phyloP scores from a whole-genome alignment of 2,797 vertebrate genomes.

The Acanthiza pusilla region DNA sequence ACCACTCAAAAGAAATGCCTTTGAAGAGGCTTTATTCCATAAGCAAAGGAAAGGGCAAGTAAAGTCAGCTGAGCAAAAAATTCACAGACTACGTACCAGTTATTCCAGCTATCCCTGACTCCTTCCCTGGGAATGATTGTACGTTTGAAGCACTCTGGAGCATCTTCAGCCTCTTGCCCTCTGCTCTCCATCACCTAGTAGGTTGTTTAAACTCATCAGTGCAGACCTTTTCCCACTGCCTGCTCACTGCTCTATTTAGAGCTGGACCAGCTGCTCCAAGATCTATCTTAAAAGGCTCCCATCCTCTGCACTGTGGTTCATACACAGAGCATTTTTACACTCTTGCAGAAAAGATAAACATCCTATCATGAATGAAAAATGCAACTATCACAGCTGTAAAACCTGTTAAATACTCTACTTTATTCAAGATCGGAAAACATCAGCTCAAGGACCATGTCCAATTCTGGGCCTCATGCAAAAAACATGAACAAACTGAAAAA shows the following conservation, averaged over 20 bases:
- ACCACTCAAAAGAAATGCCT: not conserved
- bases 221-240: not conserved
- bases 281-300: not conserved
- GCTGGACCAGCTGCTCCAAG: not conserved
- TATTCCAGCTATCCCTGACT: not conserved
- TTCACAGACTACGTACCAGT: not conserved
- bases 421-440: not conserved
- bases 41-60: not conserved
- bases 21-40: not conserved
- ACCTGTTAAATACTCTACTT: not conserved
- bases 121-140: not conserved
- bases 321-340: not conserved
- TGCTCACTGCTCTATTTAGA: not conserved
- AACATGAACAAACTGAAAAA: not conserved
- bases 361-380: constrained; percentile 25
- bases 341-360: constrained; percentile 33
- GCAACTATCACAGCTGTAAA: not conserved
- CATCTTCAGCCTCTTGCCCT: not conserved
- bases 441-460: not conserved
- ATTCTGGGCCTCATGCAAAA: not conserved
- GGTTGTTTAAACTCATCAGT: not conserved
- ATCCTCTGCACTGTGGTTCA: not conserved
- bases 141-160: not conserved
- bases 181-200: not conserved
- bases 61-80: not conserved